These are phyloP conservation scores for Leptopilina boulardi DNA, from an alignment of 1,140 invertebrate species.

Conservation along the genomic window DNA sequence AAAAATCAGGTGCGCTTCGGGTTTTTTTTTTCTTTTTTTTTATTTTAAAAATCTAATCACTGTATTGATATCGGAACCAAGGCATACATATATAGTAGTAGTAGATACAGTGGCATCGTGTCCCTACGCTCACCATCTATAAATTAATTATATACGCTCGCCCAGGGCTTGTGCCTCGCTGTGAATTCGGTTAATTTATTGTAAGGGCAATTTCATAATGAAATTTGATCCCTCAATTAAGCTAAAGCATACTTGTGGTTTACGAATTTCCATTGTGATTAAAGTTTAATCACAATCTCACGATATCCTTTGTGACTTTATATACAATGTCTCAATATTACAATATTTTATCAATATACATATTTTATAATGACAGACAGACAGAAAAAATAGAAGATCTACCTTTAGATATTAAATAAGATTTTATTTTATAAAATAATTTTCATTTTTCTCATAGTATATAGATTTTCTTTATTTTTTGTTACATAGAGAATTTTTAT, in stretches of 20 bases:
- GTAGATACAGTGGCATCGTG: not conserved
- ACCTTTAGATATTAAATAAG: too few species aligned
- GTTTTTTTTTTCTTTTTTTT: too few species aligned
- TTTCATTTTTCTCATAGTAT: too few species aligned
- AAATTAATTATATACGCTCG: slow-evolving; percentile 28
- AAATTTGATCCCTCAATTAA: slow-evolving; percentile 30
- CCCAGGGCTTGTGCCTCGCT: slow-evolving; percentile 8
- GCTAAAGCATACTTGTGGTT: slow-evolving; percentile 32
- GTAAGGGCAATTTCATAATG: slow-evolving; percentile 32
- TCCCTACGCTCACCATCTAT: not conserved
- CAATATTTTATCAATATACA: not conserved
- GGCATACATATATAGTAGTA: too few species aligned
- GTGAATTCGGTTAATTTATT: slow-evolving; percentile 25
- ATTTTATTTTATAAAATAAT: too few species aligned
- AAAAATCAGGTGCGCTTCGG: not conserved
- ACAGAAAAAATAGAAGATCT: too few species aligned
- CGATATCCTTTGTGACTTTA: not conserved
- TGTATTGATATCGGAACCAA: slow-evolving; percentile 1
- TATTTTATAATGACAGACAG: too few species aligned
- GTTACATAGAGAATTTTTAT: too few species aligned
- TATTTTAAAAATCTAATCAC: slow-evolving; percentile 20
- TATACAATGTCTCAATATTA: not conserved
- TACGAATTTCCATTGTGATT: slow-evolving; percentile 23
- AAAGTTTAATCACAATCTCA: slow-evolving; percentile 22
- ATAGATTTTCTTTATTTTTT: too few species aligned